These are phyloP conservation scores for Numenius phaeopus DNA, from an alignment of 2,797 vertebrate genomes.

Conservation along the genomic window DNA sequence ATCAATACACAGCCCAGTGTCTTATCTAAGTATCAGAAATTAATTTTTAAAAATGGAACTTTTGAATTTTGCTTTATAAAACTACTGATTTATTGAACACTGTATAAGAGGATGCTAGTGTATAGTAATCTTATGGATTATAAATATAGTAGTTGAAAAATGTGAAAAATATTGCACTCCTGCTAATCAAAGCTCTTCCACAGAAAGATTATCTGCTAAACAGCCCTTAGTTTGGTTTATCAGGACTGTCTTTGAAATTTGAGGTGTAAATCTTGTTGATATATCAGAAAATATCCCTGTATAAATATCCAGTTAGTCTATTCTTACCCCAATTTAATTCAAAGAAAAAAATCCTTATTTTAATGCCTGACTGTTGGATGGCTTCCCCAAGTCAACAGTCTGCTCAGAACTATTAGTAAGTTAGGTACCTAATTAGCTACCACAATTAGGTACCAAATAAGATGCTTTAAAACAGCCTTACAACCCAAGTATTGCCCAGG, in stretches of 20 bases:
- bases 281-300: background rate
- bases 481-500: background rate
- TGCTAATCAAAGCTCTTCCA: background rate
- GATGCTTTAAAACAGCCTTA: background rate
- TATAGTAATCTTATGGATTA: background rate
- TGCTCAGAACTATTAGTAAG: background rate
- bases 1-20: background rate
- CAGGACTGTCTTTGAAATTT: background rate
- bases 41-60: background rate
- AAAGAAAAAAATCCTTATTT: background rate
- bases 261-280: background rate
- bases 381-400: background rate
- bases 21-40: background rate
- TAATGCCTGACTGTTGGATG: background rate
- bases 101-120: background rate
- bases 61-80: background rate
- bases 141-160: background rate
- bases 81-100: background rate
- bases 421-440: background rate
- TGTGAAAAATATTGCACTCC: background rate
- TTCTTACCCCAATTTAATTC: background rate
- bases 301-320: background rate
- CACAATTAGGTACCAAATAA: background rate
- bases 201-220: background rate
- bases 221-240: background rate